Percentiles rank a stretch among this genome's conserved stretches.
These are phyloP conservation scores for Calonectris borealis DNA, from an alignment of 2,113 vertebrate species.

Conservation along the genomic window DNA sequence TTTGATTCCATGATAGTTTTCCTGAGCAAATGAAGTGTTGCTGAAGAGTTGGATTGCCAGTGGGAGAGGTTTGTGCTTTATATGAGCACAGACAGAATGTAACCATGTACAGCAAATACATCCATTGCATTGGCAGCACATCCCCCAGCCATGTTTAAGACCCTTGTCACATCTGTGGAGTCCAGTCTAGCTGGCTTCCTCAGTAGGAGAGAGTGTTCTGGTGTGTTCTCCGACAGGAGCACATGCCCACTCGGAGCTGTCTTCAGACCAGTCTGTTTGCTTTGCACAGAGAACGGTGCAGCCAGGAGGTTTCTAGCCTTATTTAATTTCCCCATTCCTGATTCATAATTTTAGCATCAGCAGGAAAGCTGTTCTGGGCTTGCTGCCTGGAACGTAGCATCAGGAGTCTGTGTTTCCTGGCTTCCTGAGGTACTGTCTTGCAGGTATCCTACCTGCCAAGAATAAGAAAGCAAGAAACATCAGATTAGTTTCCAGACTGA, in stretches of 20 bases:
- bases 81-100: background rate
- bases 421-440: background rate
- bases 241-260: background rate
- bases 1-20: background rate
- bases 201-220: background rate
- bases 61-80: background rate
- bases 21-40: background rate
- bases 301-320: background rate
- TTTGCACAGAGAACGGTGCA: background rate
- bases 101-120: background rate
- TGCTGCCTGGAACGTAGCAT: background rate
- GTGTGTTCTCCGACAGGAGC: background rate
- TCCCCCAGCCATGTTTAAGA: background rate
- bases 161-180: background rate
- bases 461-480: conserved; percentile 36
- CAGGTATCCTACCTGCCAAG: conserved; percentile 58
- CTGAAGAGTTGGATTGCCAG: background rate
- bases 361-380: conserved; percentile 33
- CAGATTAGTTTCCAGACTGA: conserved; percentile 26
- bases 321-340: background rate
- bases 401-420: background rate
- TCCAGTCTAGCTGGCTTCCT: background rate
- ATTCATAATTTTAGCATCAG: conserved; percentile 2
- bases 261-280: background rate
- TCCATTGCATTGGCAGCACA: background rate